These are phyloP conservation scores for Isotomurus palustris DNA, from an alignment of 2,888 invertebrate species.

Conservation along the genomic window DNA sequence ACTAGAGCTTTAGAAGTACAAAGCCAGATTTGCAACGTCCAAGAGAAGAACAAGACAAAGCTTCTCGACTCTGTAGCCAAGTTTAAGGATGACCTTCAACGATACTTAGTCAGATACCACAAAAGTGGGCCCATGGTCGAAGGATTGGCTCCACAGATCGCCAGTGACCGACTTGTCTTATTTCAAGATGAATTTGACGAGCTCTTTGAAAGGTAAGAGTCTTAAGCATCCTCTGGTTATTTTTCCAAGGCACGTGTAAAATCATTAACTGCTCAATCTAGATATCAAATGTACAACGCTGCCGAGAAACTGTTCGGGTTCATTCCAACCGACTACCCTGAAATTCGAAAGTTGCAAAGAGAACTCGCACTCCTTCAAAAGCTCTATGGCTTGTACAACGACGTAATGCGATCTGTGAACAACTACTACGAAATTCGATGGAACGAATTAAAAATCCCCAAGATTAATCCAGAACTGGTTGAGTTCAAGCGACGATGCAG, in stretches of 20 bases:
- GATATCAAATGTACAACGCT: conserved; percentile 73
- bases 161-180: conserved; percentile 52
- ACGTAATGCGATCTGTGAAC: conserved; percentile 78
- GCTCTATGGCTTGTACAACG: conserved; percentile 71
- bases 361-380: conserved; percentile 79
- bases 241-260: no score
- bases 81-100: conserved; percentile 62
- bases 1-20: conserved; percentile 68
- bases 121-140: conserved; percentile 78
- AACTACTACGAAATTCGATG: conserved; percentile 81
- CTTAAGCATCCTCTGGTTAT: no score
- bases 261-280: no score
- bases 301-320: conserved; percentile 82
- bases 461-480: conserved; percentile 69
- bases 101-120: conserved; percentile 69
- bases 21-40: conserved; percentile 65
- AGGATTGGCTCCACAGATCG: conserved; percentile 70
- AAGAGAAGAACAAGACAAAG: conserved; percentile 68
- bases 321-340: conserved; percentile 75
- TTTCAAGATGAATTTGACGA: conserved; percentile 79
- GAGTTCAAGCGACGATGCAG: conserved; percentile 60
- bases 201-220: conserved; percentile 61
- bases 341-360: conserved; percentile 70
- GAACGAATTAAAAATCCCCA: conserved; percentile 76
- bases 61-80: conserved; percentile 64